Conservation (phyloP, 2,113 vertebrate genomes). For the Megaceryle torquata region DNA sequence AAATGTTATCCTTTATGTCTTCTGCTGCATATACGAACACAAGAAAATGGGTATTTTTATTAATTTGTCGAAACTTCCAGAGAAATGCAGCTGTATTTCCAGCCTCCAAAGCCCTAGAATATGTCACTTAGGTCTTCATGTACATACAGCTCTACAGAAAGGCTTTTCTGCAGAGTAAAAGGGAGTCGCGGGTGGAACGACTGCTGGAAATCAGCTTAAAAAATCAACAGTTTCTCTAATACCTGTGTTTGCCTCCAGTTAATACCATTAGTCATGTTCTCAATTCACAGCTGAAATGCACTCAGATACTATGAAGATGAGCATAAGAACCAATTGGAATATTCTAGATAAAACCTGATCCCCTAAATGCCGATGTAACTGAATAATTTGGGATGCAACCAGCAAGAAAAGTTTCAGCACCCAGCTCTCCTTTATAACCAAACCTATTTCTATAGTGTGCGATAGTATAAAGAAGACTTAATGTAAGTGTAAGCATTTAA, state of each 20-base stretch:
- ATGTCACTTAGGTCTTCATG: not conserved
- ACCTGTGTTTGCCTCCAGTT: conserved; percentile 36
- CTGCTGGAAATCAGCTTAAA: conserved; percentile 46
- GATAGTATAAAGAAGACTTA: not conserved
- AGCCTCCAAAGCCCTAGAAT: conserved; percentile 12
- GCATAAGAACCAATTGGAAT: conserved; percentile 16
- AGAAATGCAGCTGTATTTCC: not conserved
- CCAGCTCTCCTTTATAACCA: not conserved
- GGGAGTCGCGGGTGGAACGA: not conserved
- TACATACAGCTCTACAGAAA: not conserved
- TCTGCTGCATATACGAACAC: not conserved
- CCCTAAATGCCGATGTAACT: not conserved
- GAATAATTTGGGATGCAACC: conserved; percentile 5
- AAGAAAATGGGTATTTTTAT: not conserved
- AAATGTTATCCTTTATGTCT: not conserved
- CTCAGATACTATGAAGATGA: conserved; percentile 11
- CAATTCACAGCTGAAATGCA: not conserved
- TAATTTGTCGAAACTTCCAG: conserved; percentile 33
- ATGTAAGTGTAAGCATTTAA: not conserved
- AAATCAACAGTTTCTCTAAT: conserved; percentile 51
- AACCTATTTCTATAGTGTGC: not conserved
- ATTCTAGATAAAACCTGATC: conserved; percentile 6
- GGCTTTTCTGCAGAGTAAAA: conserved; percentile 21
- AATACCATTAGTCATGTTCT: conserved; percentile 58
- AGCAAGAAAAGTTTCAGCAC: not conserved